A percentile compares a stretch with the other conserved stretches of the same genome.
Evolutionary conservation across 2,113 vertebrate species (phyloP).

Genomic region (Stegostoma tigrinum): DNA sequence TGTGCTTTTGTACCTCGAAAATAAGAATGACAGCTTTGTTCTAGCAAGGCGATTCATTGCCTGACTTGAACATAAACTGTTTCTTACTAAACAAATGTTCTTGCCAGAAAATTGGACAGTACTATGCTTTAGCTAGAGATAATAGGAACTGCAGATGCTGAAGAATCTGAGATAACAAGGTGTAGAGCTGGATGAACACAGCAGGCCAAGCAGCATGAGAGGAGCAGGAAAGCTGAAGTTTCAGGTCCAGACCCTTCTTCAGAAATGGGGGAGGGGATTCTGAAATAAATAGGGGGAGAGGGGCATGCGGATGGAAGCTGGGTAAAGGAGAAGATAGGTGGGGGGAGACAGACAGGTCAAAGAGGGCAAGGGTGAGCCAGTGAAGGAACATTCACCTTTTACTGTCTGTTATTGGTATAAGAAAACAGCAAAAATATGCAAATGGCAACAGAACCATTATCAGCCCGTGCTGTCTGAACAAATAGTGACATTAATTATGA

Average conservation of each 20-base stretch:
- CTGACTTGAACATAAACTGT: background rate
- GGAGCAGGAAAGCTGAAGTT: too few species aligned
- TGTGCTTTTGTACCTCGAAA: background rate
- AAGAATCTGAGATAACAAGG: too few species aligned
- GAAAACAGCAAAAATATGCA: background rate
- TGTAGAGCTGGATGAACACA: too few species aligned
- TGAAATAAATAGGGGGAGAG: too few species aligned
- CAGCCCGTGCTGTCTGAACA: background rate
- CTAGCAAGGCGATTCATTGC: background rate
- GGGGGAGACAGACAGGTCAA: background rate
- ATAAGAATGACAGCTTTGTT: background rate
- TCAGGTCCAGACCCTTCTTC: too few species aligned
- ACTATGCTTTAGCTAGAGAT: background rate
- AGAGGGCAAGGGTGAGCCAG: background rate
- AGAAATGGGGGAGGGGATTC: too few species aligned
- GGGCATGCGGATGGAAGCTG: too few species aligned
- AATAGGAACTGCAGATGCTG: too few species aligned
- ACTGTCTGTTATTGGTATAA: background rate
- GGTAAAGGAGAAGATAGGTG: too few species aligned
- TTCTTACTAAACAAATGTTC: background rate
- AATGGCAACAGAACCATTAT: background rate
- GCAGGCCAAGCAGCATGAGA: too few species aligned
- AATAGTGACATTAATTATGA: background rate
- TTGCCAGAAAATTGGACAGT: background rate
- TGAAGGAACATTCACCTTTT: too few species aligned